phyloP scores from a whole-genome alignment of 2,797 vertebrate genomes.

The Capromys pilorides region DNA sequence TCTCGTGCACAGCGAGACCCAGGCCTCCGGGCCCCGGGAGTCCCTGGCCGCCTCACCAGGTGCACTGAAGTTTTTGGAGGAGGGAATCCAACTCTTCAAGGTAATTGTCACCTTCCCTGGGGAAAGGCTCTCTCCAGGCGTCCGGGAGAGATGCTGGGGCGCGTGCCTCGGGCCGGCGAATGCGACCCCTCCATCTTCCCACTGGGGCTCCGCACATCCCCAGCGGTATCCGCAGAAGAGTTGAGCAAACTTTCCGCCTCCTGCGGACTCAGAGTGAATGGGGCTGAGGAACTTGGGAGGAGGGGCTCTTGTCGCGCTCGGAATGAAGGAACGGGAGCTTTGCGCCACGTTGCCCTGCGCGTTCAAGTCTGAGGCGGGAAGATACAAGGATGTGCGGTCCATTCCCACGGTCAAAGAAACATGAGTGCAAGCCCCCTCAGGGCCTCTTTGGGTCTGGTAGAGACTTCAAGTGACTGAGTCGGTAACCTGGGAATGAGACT shows the following conservation, averaged over 20 bases:
- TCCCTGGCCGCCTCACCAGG: conserved; percentile 82
- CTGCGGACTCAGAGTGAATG: background rate
- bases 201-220: background rate
- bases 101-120: conserved; percentile 79
- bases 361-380: background rate
- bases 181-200: background rate
- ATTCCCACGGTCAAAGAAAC: background rate
- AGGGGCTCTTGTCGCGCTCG: background rate
- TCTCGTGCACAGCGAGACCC: conserved; percentile 76
- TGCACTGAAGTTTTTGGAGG: conserved; percentile 87
- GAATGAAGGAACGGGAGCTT: background rate
- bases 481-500: background rate
- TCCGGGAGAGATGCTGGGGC: background rate
- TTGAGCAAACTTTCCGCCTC: conserved; percentile 66
- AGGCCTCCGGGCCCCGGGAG: conserved; percentile 72
- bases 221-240: background rate
- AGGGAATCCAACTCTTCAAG: conserved; percentile 86
- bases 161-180: background rate
- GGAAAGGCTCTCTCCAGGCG: background rate
- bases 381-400: background rate
- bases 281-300: background rate
- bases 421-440: background rate
- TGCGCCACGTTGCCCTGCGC: background rate
- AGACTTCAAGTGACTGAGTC: background rate
- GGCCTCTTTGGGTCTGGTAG: background rate